phyloP scores from a whole-genome alignment of 2,797 vertebrate genomes.

The Pogoniulus pusillus region DNA sequence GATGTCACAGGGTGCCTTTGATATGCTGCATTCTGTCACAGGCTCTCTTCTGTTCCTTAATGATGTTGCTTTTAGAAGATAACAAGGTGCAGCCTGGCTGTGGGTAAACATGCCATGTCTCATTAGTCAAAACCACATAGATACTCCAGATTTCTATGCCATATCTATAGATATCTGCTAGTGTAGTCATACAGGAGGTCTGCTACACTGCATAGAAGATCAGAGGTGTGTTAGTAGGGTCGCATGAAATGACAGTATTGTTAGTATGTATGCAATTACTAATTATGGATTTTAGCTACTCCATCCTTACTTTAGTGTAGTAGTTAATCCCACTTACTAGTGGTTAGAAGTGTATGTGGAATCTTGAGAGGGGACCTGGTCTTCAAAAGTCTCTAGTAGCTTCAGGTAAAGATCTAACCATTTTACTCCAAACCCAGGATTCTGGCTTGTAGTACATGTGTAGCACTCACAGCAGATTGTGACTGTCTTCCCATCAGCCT shows the following conservation, averaged over 20 bases:
- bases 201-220: background rate
- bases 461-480: background rate
- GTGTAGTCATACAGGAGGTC: background rate
- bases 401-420: background rate
- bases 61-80: background rate
- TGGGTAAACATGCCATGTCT: background rate
- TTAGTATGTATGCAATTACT: background rate
- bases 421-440: background rate
- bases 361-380: background rate
- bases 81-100: background rate
- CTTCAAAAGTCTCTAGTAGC: background rate
- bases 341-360: background rate
- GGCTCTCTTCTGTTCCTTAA: background rate
- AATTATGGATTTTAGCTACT: background rate
- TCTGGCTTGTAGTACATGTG: background rate
- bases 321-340: background rate
- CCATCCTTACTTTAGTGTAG: background rate
- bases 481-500: background rate
- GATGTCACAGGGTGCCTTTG: background rate
- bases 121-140: background rate
- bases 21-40: background rate
- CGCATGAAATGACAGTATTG: background rate
- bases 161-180: background rate
- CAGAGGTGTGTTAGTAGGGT: background rate
- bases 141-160: background rate